Percentiles rank a stretch among this genome's conserved stretches.
phyloP scores from a whole-genome alignment of 2,797 vertebrate genomes.

The Carcharodon carcharias region DNA sequence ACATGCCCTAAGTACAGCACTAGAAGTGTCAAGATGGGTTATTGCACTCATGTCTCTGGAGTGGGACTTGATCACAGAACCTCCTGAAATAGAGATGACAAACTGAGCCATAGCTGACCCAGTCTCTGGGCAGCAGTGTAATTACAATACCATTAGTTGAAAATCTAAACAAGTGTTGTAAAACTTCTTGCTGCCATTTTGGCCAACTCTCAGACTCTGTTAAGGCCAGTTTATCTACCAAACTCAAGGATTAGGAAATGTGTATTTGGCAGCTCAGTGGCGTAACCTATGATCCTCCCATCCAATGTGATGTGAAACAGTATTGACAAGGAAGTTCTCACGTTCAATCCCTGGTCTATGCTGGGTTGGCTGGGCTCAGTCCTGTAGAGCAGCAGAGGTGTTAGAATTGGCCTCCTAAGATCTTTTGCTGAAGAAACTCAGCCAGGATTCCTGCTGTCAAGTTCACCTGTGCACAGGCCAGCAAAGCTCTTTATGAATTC shows the following conservation, averaged over 20 bases:
- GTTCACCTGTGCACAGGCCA: constrained; percentile 22
- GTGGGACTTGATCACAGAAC: neutral
- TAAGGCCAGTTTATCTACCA: neutral
- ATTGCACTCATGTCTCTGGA: neutral
- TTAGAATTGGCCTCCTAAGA: neutral
- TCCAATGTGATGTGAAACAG: neutral
- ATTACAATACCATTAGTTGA: neutral
- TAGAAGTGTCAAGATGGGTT: neutral
- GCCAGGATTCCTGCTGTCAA: constrained; percentile 4
- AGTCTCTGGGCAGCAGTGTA: neutral
- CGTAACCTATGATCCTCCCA: neutral
- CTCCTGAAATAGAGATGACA: neutral
- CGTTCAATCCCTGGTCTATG: neutral
- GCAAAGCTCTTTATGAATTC: neutral
- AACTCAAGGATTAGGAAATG: neutral
- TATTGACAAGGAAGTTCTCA: neutral
- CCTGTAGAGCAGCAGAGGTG: neutral
- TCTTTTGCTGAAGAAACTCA: neutral
- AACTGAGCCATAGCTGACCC: neutral
- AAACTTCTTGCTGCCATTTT: neutral
- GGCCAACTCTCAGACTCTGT: neutral
- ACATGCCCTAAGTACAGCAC: neutral
- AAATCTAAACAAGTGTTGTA: neutral
- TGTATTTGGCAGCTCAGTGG: neutral
- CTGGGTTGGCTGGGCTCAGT: neutral